These are phyloP conservation scores for Echiichthys vipera DNA, from an alignment of 2,797 vertebrate genomes.

Conservation along the genomic window DNA sequence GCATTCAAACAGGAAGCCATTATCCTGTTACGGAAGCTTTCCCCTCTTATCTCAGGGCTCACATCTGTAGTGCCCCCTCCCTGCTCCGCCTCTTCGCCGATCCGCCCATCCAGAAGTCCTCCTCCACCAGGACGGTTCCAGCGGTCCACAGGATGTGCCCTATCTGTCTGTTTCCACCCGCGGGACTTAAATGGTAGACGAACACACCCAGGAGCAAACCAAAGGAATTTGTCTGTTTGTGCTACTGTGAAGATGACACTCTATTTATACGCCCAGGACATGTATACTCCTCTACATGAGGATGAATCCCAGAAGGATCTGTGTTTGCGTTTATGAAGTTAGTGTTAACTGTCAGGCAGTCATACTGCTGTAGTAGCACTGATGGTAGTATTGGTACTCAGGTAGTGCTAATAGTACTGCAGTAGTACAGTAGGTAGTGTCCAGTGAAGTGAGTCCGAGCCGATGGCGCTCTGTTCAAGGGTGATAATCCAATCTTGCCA, in stretches of 20 bases:
- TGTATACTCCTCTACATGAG: neutral
- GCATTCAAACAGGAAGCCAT: slow-evolving; percentile 84
- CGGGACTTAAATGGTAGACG: slow-evolving; percentile 61
- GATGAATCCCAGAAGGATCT: neutral
- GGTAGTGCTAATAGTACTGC: neutral
- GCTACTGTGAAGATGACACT: slow-evolving; percentile 39
- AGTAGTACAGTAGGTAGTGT: neutral
- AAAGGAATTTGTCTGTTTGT: slow-evolving; percentile 71
- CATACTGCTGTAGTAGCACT: neutral
- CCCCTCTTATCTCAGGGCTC: slow-evolving; percentile 78
- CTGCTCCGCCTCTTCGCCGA: slow-evolving; percentile 45
- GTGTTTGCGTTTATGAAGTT: neutral
- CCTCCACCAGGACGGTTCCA: slow-evolving; percentile 50
- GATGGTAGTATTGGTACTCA: neutral
- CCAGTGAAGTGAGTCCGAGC: slow-evolving; percentile 25
- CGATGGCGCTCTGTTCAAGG: slow-evolving; percentile 37
- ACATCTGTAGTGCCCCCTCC: slow-evolving; percentile 78
- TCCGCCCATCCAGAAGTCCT: slow-evolving; percentile 67
- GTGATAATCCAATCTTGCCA: slow-evolving; percentile 61
- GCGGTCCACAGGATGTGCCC: slow-evolving; percentile 76
- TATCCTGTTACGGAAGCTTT: slow-evolving; percentile 74
- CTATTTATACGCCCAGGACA: slow-evolving; percentile 30
- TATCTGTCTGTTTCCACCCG: slow-evolving; percentile 68
- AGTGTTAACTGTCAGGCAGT: neutral
- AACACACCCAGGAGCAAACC: slow-evolving; percentile 68